Base-by-base conservation (phyloP, 2,888 invertebrate species). In the Monopis laevigella region DNA sequence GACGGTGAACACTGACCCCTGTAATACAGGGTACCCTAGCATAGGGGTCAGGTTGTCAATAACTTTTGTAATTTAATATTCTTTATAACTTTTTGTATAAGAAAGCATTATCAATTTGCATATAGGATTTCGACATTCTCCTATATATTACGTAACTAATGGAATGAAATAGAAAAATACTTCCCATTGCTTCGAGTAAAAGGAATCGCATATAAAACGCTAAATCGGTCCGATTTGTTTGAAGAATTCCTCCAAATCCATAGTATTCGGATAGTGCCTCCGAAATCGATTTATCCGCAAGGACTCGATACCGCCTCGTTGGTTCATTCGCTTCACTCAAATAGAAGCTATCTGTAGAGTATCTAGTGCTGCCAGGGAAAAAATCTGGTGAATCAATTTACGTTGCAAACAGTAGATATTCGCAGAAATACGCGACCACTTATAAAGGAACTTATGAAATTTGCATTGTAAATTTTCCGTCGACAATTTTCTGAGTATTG, bases 341-440 rank as follows among this genome's bases (percentile, higher is more conserved):
- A 36, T 21, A 16, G 36, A 36, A 36, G 24, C 36, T 36, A 36
- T 36, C 36, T 36, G 21, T 19, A 13, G 16, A 36, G 36, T 12
- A 6, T 21, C 36, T 36, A 7, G 34, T 24, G 24, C 10, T 6
- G 6, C 21, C n/a, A 14, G 34, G 34, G 7, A 36, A 21, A 36
- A 36, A 36, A 21, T 36, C 21, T 36, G 21, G 5, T 21, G 21
- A 36, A 36, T 36, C 36, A 36, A 36, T 36, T 36, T 36, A 21
- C 32, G 32, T 17, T 7, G 32, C 32, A 32, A 32, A 32, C 32
- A 32, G 3, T 4, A 32, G 14, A 16, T 17, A 17, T 10, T 8
- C 16, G 17, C 14, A 32, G 14, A 2, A 17, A n/a, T 14, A 17
- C 17, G 32, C 16, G 16, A 17, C 30, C 10, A 14, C 14, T 30